A percentile compares a stretch with the other conserved stretches of the same genome.
Conservation (phyloP, 2,113 vertebrate genomes). For the Percopsis transmontana region DNA sequence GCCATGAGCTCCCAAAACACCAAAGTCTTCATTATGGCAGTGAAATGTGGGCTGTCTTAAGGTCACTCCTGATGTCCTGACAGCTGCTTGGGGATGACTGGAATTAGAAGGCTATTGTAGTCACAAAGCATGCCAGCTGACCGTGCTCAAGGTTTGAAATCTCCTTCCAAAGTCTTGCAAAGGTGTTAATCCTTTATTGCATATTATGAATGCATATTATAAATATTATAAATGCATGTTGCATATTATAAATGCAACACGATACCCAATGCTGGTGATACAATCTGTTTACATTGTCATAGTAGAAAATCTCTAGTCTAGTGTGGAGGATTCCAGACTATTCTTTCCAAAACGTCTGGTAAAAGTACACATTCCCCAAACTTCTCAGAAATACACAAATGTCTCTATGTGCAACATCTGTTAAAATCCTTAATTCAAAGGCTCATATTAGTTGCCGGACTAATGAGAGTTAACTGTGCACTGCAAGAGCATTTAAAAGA, state of each 20-base stretch:
- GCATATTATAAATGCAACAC: conserved; percentile 62
- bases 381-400: conserved; percentile 65
- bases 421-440: conserved; percentile 60
- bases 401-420: conserved; percentile 66
- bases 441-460: conserved; percentile 55
- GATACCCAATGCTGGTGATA: conserved; percentile 43
- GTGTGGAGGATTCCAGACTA: conserved; percentile 36
- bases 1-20: conserved; percentile 59
- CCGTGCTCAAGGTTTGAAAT: conserved; percentile 52
- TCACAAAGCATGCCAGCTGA: conserved; percentile 53
- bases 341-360: conserved; percentile 38
- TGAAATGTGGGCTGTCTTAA: conserved; percentile 62
- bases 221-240: too few species aligned
- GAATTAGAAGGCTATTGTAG: conserved; percentile 57
- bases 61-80: conserved; percentile 69
- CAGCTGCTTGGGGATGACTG: conserved; percentile 56
- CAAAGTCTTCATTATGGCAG: conserved; percentile 63
- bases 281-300: conserved; percentile 42
- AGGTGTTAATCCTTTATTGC: too few species aligned
- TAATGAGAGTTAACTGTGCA: conserved; percentile 67
- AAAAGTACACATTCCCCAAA: conserved; percentile 49
- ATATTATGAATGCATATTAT: too few species aligned
- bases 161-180: conserved; percentile 64
- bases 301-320: conserved; percentile 19
- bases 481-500: conserved; percentile 56